phyloP scores from a whole-genome alignment of 2,888 invertebrate species.

The Cephus nigrinus region DNA sequence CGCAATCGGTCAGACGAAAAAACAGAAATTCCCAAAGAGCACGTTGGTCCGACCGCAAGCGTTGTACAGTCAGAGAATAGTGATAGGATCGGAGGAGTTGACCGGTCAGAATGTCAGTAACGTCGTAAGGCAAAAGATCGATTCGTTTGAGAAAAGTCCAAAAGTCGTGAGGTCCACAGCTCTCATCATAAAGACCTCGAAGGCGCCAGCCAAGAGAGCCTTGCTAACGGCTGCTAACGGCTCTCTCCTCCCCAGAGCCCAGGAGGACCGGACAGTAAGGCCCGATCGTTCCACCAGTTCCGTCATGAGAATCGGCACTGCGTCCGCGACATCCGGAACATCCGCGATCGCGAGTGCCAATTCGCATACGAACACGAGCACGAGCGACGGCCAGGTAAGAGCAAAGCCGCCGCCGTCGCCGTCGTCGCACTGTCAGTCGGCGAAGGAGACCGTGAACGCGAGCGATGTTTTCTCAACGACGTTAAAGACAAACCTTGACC shows the following conservation, averaged over 20 bases:
- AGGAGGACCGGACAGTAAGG: not conserved
- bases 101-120: slow-evolving; percentile 57
- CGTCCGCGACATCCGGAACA: not conserved
- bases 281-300: not conserved
- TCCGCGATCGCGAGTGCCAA: too few species aligned
- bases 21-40: slow-evolving; percentile 60
- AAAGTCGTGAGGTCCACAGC: slow-evolving; percentile 61
- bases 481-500: not conserved
- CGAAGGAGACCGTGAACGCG: not conserved
- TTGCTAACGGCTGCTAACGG: slow-evolving; percentile 19
- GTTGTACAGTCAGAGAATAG: slow-evolving; percentile 63
- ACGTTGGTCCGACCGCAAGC: slow-evolving; percentile 55
- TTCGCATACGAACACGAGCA: not conserved
- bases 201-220: slow-evolving; percentile 42
- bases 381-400: not conserved
- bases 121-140: slow-evolving; percentile 59
- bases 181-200: slow-evolving; percentile 60
- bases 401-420: not conserved
- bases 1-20: slow-evolving; percentile 57
- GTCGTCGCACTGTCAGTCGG: not conserved
- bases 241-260: not conserved
- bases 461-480: not conserved
- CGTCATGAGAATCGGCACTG: not conserved
- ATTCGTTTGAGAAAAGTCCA: slow-evolving; percentile 60
- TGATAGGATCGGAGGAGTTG: slow-evolving; percentile 62